Conservation (phyloP, 1,140 invertebrate species). For the Macrostomum lignano region DNA sequence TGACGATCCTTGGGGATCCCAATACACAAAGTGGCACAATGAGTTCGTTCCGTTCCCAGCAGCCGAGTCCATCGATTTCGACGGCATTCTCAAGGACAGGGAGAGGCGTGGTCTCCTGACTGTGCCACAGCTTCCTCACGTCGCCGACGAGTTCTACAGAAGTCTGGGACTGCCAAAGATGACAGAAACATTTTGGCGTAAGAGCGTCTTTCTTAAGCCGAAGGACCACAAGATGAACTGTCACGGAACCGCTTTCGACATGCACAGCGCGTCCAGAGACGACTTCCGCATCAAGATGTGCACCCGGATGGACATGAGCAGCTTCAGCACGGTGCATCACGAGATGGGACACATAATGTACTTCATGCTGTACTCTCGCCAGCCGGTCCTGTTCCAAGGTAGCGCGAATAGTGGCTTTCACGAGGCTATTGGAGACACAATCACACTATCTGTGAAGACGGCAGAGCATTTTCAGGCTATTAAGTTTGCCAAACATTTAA, state of each 20-base stretch:
- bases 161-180: constrained; percentile 52
- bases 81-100: no score
- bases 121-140: constrained; percentile 34
- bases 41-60: no score
- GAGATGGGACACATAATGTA: constrained; percentile 53
- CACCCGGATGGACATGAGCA: constrained; percentile 40
- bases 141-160: constrained; percentile 61
- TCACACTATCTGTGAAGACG: constrained; percentile 50
- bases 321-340: constrained; percentile 51
- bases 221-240: constrained; percentile 40
- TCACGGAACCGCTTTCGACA: constrained; percentile 76
- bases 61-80: no score
- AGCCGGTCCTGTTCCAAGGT: constrained; percentile 37
- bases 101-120: no score
- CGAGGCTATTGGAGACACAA: constrained; percentile 66
- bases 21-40: no score
- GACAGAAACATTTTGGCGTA: constrained; percentile 35
- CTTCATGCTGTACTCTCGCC: constrained; percentile 40
- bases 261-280: constrained; percentile 23
- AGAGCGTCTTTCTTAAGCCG: constrained; percentile 32
- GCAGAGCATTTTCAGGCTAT: constrained; percentile 51
- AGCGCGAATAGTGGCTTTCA: constrained; percentile 66
- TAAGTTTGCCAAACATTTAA: constrained; percentile 41
- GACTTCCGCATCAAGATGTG: constrained; percentile 60
- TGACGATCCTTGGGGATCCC: no score